Base-by-base conservation (phyloP, 2,113 vertebrate species). In the Struthio camelus region DNA sequence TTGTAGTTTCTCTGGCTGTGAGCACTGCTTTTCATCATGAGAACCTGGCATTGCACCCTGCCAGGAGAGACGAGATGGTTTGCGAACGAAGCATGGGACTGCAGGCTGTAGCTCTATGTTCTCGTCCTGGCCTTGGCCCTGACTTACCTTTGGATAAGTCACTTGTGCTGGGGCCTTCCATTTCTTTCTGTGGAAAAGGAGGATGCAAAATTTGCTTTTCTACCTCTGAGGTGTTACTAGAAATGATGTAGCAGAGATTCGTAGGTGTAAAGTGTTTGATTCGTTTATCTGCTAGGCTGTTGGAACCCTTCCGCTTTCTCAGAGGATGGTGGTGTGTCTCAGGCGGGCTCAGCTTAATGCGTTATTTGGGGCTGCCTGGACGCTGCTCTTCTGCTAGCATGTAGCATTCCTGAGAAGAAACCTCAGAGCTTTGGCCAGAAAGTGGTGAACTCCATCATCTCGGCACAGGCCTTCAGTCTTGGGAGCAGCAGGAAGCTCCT, bases 391-490 rank as follows among this genome's bases (percentile, higher is more conserved):
- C 51, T 76, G 38, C 69, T 65, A 59, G 51, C n/a, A 42, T 48
- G 34, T 2, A 11, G 34, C 2, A 2, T 77, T 84, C 13, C 80
- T 69, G 38, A 65, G 58, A 69, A 73, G 48, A 85, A 94, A 30
- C 23, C 44, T 87, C 71, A 40, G 93, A 88, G 89, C 11, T 83
- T 92, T 86, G 44, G 11, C 10, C 19, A 53, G n/a, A 62, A 88
- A 53, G 40, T 94, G n/a, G 34, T 90, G 93, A 93, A 62, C 62
- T 93, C 80, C 81, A 83, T 48, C 3, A 86, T 94, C 12, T 90
- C 53, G 54, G 56, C 30, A 9, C 51, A 50, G 27, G 23, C 11
- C 17, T 58, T 46, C 14, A 4, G 28, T 85, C 40, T 50, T 16
- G 1, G 46, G 58, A 22, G 20, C 34, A 10, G 30, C 27, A 20